Base-by-base conservation (phyloP, 1,140 invertebrate species). In the Oryctes rhinoceros region DNA sequence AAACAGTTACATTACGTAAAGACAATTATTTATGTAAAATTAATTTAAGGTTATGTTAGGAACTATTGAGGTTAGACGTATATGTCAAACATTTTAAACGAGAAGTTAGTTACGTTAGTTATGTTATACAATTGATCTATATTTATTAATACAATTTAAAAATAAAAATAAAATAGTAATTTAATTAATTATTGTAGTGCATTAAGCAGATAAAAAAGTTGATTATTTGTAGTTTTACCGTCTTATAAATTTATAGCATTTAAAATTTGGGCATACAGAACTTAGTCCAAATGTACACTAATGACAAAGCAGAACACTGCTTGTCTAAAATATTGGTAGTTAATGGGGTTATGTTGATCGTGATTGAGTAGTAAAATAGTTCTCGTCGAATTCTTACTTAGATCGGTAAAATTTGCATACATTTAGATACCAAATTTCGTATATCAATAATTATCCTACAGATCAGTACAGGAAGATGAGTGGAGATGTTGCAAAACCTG, bases 301-400 rank as follows among this genome's bases (percentile, higher is more conserved):
- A 67, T 67, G 65, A 67, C 65, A 67, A 67, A 67, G 65, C 65
- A 67, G 7, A 67, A 67, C n/a, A 53, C 49, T 13, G 49, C n/a
- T 53, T 53, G 11, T 13, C 20, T 35, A 67, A 67, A 24, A 35
- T 35, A 67, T 35, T 24, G 65, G 18, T 18, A 62, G 30, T 11
- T 67, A 1, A 30, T 67, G 11, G 18, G 65, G 65, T 67, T 67
- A 67, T 67, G 65, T 67, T 24, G 4, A 53, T 53, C n/a, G 49
- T 67, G 7, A 4, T 35, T 67, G 7, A 62, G 7, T 53, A 13
- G n/a, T 4, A 53, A 13, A 18, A 53, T 53, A 15, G 49, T 44
- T 44, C 39, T 44, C 9, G 39, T 44, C 9, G 39, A 44, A 44
- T 44, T 10, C 39, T 44, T 44, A 44, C 39, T 44, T 5, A 44